Base-by-base conservation (phyloP, 2,888 invertebrate species). In the Drosophila putrida region DNA sequence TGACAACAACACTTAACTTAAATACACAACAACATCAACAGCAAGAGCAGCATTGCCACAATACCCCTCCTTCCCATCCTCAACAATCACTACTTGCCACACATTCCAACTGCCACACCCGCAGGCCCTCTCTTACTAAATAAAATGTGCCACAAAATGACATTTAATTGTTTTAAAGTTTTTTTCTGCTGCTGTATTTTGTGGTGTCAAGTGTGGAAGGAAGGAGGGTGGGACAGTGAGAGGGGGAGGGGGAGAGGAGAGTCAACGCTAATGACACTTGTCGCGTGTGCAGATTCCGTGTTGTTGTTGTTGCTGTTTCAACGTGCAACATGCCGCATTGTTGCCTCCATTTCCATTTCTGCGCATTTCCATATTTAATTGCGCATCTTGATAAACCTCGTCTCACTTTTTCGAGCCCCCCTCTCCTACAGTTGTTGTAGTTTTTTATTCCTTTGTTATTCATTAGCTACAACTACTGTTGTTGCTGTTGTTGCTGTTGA, bases 311-410 rank as follows among this genome's bases (percentile, higher is more conserved):
- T 54, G 15, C 25, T 55, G 25, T 44, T 55, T 11, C 35, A 47
- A 50, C 38, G 47, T 65, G 69, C 65, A 59, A 62, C 66, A 66
- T 66, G 66, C 44, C 60, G 65, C 50, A 49, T 38, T 60, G 62
- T 6, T 72, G 60, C 70, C 71, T 57, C 65, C 72, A 54, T 67
- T 69, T 63, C 62, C 72, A 71, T 75, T 70, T 80, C 73, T 75
- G 79, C 79, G 68, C 85, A 85, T 85, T 85, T 87, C 89, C 85
- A 85, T 85, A 85, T 89, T 85, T 85, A 89, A 89, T 85, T 87
- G 89, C 87, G 72, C 84, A 85, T 85, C 85, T 88, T 88, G 87
- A 87, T 89, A 87, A 87, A 68, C 43, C 57, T 39, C 71, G 64
- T 60, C 65, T 58, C 75, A 51, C 54, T 58, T 71, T 71, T 47